Base-by-base conservation (phyloP, 1,140 invertebrate species). In the Brachionus plicatilis region DNA sequence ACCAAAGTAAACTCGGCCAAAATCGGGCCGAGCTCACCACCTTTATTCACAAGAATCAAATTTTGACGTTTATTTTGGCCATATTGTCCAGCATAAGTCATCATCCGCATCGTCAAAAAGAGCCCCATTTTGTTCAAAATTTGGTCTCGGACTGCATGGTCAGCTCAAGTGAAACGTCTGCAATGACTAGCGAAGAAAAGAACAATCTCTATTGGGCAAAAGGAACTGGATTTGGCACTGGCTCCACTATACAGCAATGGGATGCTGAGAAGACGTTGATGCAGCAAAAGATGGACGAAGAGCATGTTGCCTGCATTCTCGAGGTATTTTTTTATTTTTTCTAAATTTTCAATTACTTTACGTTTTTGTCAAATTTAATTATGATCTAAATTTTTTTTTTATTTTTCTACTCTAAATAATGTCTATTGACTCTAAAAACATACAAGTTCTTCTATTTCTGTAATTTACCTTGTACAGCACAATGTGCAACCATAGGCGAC, bases 211-310 rank as follows among this genome's bases (percentile, higher is more conserved):
- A 96, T 89, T 98, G 95, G 95, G 96, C 95, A 0, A 97, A 97
- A 85, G 92, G 92, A 7, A 96, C 95, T 1, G 96, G 96, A 3
- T 98, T 96, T 89, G 96, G 96, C 12, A 96, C 95, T 0, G 96
- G 96, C 1, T 96, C 95, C 1, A 97, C 95, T 1, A 93, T 95
- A 82, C 95, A 96, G 87, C 94, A 94, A 37, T 98, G 96, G 96
- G 96, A 98, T 89, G 94, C 97, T 9, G 95, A 97, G 87, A 94
- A 96, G 87, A 95, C 95, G 29, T 88, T 97, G n/a, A 88, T 95
- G 70, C 91, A 94, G 11, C 95, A 96, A 88, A 92, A 93, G 68
- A 94, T 93, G 85, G 95, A 97, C 89, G 95, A 97, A 88, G 95
- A 96, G 88, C 95, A 97, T 87, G 95, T 96, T 5, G 95, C 95